Percentiles rank a stretch among this genome's conserved stretches.
Conservation (phyloP, 2,113 vertebrate species). For the Noctilio leporinus region DNA sequence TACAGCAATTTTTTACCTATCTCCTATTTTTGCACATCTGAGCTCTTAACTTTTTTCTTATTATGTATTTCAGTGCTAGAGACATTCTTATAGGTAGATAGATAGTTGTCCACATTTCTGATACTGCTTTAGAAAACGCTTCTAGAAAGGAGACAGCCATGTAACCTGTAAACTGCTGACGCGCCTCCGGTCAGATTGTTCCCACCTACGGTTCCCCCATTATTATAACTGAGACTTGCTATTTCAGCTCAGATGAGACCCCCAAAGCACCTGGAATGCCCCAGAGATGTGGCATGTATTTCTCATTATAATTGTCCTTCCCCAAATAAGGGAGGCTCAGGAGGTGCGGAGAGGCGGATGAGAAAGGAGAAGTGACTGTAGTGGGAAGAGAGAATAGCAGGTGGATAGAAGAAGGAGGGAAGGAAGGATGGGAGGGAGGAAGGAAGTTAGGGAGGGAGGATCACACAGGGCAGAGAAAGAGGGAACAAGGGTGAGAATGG, state of each 20-base stretch:
- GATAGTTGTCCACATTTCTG: neutral
- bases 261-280: neutral
- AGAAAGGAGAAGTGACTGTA: neutral
- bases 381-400: neutral
- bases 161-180: neutral
- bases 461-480: neutral
- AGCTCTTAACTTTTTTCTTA: neutral
- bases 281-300: neutral
- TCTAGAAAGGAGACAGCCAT: neutral
- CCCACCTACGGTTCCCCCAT: neutral
- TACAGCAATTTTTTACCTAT: neutral
- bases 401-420: too few species aligned
- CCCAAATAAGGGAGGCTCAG: neutral
- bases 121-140: neutral
- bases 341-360: neutral
- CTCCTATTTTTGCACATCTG: neutral
- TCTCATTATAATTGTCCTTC: constrained; percentile 21
- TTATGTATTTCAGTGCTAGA: neutral
- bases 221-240: neutral
- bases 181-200: neutral
- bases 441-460: too few species aligned
- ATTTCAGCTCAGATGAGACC: neutral
- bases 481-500: accelerated
- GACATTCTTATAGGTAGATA: neutral
- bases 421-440: accelerated